Percentiles rank a stretch among this genome's conserved stretches.
phyloP scores from a whole-genome alignment of 2,797 vertebrate genomes.

The Pagetopsis macropterus region DNA sequence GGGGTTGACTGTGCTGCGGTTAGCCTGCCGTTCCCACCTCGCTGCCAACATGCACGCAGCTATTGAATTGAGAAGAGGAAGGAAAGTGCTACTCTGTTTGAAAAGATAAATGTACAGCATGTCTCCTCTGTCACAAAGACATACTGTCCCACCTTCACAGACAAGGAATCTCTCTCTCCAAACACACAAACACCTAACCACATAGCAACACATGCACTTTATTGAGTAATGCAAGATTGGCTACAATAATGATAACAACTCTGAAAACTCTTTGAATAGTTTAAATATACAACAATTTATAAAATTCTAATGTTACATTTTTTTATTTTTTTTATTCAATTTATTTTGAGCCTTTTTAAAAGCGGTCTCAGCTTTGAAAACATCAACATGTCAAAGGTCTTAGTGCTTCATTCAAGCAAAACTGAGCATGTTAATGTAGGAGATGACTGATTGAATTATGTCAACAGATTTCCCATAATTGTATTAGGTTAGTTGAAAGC shows the following conservation, averaged over 20 bases:
- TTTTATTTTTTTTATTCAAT: no score
- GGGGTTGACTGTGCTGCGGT: slow-evolving; percentile 74
- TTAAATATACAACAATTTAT: not conserved
- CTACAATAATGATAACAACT: not conserved
- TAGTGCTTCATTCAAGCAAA: no score
- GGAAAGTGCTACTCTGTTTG: slow-evolving; percentile 85
- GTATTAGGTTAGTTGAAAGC: no score
- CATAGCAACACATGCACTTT: not conserved
- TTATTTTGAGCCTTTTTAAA: no score
- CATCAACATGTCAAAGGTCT: no score
- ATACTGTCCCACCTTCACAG: slow-evolving; percentile 39
- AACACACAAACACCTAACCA: not conserved
- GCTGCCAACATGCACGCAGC: slow-evolving; percentile 65
- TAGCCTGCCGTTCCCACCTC: slow-evolving; percentile 74
- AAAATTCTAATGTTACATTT: no score
- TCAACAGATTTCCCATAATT: no score
- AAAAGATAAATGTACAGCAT: slow-evolving; percentile 73
- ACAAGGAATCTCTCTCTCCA: slow-evolving; percentile 20
- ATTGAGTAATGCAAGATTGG: not conserved
- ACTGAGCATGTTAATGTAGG: no score
- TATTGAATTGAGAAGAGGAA: slow-evolving; percentile 87
- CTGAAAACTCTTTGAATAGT: not conserved
- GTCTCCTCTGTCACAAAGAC: slow-evolving; percentile 47
- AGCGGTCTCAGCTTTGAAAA: no score
- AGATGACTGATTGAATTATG: no score